phyloP scores from a whole-genome alignment of 1,140 invertebrate genomes.

The Drosophila nigrodunni region DNA sequence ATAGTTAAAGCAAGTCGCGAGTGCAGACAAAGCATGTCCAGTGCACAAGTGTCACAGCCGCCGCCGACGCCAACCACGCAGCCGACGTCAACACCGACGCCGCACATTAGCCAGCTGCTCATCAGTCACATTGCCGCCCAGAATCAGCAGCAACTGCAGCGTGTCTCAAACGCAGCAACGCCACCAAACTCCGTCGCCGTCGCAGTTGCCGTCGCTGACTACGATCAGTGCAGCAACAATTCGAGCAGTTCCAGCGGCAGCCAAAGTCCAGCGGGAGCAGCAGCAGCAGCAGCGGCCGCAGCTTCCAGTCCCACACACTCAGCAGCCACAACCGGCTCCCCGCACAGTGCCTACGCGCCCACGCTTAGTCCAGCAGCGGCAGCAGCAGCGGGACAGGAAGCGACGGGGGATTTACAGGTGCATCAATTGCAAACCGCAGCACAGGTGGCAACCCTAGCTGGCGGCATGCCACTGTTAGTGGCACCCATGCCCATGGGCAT shows the following conservation, averaged over 20 bases:
- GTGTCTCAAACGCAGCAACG: constrained; percentile 24
- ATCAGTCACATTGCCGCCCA: constrained; percentile 76
- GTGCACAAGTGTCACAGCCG: constrained; percentile 81
- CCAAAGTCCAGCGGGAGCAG: constrained; percentile 52
- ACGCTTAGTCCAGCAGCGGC: constrained; percentile 49
- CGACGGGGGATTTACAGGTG: constrained; percentile 11
- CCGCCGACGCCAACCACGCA: constrained; percentile 66
- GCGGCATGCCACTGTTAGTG: constrained; percentile 68
- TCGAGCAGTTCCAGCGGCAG: constrained; percentile 68
- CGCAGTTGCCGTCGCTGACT: constrained; percentile 39
- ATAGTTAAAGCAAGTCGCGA: constrained; percentile 20
- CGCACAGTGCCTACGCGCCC: constrained; percentile 57
- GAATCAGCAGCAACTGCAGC: constrained; percentile 53
- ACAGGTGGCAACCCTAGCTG: constrained; percentile 23
- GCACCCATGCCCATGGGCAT: constrained; percentile 66
- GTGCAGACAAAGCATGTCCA: constrained; percentile 76
- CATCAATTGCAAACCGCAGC: constrained; percentile 22
- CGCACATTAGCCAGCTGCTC: constrained; percentile 71
- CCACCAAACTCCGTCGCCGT: constrained; percentile 32
- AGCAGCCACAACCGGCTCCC: constrained; percentile 66
- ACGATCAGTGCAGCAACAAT: constrained; percentile 74
- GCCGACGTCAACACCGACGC: constrained; percentile 55
- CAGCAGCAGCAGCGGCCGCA: constrained; percentile 27
- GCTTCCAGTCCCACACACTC: constrained; percentile 67
- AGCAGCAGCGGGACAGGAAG: constrained; percentile 13